Evolutionary conservation across 2,888 invertebrate species (phyloP), one percentile per base, ranked within the genome.

Genomic region (Amblyjoppa fuscipennis): DNA sequence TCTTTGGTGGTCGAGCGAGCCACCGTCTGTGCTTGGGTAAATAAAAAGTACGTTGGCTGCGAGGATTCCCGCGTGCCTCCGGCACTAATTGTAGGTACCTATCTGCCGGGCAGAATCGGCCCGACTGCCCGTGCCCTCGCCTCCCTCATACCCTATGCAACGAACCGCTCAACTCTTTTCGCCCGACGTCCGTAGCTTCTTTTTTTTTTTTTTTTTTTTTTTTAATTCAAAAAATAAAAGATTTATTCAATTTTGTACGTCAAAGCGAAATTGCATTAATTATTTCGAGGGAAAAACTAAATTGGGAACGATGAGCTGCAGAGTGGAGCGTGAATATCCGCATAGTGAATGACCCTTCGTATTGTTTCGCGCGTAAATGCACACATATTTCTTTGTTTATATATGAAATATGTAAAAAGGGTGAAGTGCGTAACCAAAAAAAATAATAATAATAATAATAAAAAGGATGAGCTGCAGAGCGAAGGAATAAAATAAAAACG

Each of bases 11-110:
- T 86, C 85, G 74, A 77, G 66, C 38, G 16, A 45, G 45, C 16
- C 45, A 16, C 45, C 45, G 51, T 45, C 61, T 7, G 51, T 56
- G 68, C 64, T 73, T 74, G 80, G 73, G 85, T 83, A 86, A 86
- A 86, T 86, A 86, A 86, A 83, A 86, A 86, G 83, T 86, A 86
- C 85, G 83, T 51, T 83, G 77, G 64, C 81, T 64, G 81, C 83
- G 45, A 66, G 81, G 74, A 85, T 81, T 86, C 77, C 61, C 83
- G 77, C 77, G 61, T 83, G 74, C 80, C 85, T 86, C 81, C 83
- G 83, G 83, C 83, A 86, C 85, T 86, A 86, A 86, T 86, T 86
- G 80, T 77, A 51, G 81, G 77, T 86, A 83, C 80, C 71, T 74
- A 69, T 53, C 71, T 38, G 51, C 31, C 66, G 69, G 73, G 34